phyloP scores from a whole-genome alignment of 1,140 invertebrate genomes.

The Platyscapa corneri region DNA sequence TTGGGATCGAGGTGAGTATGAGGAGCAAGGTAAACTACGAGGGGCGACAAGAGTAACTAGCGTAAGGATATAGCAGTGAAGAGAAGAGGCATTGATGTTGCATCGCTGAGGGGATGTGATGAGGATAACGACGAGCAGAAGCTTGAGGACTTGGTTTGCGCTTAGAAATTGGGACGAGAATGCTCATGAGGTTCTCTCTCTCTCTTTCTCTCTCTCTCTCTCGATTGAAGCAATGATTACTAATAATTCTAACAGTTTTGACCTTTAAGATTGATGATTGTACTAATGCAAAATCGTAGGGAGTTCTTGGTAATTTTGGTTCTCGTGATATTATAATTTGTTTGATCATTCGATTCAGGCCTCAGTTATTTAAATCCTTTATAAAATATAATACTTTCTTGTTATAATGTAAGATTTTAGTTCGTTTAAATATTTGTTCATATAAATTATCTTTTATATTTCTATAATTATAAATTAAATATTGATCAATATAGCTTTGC shows the following conservation, averaged over 20 bases:
- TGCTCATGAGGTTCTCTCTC: not conserved
- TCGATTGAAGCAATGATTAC: not conserved
- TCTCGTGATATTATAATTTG: not conserved
- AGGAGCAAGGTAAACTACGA: not conserved
- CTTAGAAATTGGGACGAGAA: not conserved
- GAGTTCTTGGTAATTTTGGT: not conserved
- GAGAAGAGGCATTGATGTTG: not conserved
- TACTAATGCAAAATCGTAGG: conserved; percentile 26
- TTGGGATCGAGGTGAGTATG: not conserved
- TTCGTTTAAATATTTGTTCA: not conserved
- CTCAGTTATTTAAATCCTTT: not conserved
- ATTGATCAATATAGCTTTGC: not conserved
- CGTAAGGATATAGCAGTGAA: conserved; percentile 12
- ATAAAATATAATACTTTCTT: not conserved
- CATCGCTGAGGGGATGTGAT: not conserved
- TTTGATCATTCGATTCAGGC: too few relatives aligned
- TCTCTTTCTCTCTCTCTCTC: conserved; percentile 10
- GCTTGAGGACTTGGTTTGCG: not conserved
- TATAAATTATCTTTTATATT: too few relatives aligned
- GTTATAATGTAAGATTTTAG: not conserved
- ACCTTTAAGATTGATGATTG: not conserved
- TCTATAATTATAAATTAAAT: not conserved
- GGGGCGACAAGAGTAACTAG: conserved; percentile 13
- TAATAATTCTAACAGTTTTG: conserved; percentile 3
- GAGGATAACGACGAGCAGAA: conserved; percentile 1